These are phyloP conservation scores for Schizopygopsis pylzovi DNA, from an alignment of 2,797 vertebrate species.

Conservation along the genomic window DNA sequence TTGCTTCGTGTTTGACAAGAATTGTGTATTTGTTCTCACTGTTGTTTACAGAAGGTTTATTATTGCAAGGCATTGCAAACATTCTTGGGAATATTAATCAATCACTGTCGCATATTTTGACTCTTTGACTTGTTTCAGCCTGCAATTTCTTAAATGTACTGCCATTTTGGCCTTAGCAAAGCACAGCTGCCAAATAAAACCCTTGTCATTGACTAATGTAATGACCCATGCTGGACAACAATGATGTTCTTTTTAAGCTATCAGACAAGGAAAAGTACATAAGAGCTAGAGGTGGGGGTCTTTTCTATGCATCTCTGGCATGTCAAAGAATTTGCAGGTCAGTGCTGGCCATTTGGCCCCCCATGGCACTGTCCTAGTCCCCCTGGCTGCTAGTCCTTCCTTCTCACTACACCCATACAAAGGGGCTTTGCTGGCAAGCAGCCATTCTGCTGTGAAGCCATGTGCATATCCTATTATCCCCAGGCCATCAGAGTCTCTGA, in stretches of 20 bases:
- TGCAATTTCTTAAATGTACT: neutral
- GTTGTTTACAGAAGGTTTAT: conserved; percentile 15
- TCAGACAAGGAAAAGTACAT: conserved; percentile 46
- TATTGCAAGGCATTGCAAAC: conserved; percentile 9
- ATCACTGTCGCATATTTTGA: conserved; percentile 1
- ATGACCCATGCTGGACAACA: conserved; percentile 32
- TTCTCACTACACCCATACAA: conserved; percentile 82
- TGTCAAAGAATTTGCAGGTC: conserved; percentile 83
- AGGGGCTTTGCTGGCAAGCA: conserved; percentile 72
- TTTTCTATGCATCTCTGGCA: conserved; percentile 78
- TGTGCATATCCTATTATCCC: conserved; percentile 61
- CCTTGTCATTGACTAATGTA: conserved; percentile 27
- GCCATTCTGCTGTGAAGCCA: conserved; percentile 65
- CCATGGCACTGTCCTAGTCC: conserved; percentile 73
- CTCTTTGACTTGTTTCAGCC: conserved; percentile 2
- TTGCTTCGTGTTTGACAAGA: conserved; percentile 2
- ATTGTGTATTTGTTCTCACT: conserved; percentile 7
- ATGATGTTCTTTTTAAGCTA: conserved; percentile 35
- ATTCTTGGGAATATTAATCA: conserved; percentile 18
- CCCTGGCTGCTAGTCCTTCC: conserved; percentile 75
- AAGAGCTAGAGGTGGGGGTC: conserved; percentile 67
- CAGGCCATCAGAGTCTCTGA: conserved; percentile 37
- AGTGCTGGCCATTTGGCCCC: conserved; percentile 77
- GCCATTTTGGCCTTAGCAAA: conserved; percentile 8
- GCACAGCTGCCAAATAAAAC: conserved; percentile 2